Conservation (phyloP, 1,140 invertebrate species). For the Fopius arisanus region DNA sequence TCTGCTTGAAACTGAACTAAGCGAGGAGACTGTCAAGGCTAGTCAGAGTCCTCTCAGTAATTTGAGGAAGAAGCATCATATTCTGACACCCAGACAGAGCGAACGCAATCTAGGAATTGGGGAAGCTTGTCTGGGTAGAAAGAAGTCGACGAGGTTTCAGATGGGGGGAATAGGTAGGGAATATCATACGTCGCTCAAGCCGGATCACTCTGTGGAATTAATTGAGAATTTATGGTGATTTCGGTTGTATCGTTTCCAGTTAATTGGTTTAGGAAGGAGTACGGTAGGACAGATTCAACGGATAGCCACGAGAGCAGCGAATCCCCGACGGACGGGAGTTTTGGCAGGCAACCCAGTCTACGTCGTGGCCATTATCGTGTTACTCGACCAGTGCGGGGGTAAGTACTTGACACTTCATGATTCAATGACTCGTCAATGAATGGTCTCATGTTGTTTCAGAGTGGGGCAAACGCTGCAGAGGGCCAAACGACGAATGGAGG, state of each 20-base stretch:
- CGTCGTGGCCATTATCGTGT: slow-evolving; percentile 53
- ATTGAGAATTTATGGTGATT: slow-evolving; percentile 1
- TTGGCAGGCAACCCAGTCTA: slow-evolving; percentile 62
- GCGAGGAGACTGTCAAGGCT: slow-evolving; percentile 74
- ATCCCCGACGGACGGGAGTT: slow-evolving; percentile 68
- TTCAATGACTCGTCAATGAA: too few relatives aligned
- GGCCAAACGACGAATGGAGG: slow-evolving; percentile 85
- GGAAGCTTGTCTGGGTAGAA: slow-evolving; percentile 54
- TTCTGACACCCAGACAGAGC: slow-evolving; percentile 81
- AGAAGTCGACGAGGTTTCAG: slow-evolving; percentile 57
- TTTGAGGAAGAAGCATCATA: slow-evolving; percentile 75
- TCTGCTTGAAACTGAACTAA: slow-evolving; percentile 78
- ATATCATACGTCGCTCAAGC: too few relatives aligned
- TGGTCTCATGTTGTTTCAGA: slow-evolving; percentile 39
- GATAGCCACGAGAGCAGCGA: slow-evolving; percentile 69
- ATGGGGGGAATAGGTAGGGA: slow-evolving; percentile 73
- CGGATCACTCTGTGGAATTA: too few relatives aligned
- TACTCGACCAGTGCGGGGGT: slow-evolving; percentile 50
- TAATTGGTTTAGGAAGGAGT: slow-evolving; percentile 74
- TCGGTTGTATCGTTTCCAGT: slow-evolving; percentile 60
- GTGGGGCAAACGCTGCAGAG: slow-evolving; percentile 75
- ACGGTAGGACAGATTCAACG: slow-evolving; percentile 64
- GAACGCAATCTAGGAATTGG: slow-evolving; percentile 72
- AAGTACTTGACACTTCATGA: not conserved
- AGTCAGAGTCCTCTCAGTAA: slow-evolving; percentile 83